Conservation (phyloP, 2,113 vertebrate genomes). For the Grus americana region DNA sequence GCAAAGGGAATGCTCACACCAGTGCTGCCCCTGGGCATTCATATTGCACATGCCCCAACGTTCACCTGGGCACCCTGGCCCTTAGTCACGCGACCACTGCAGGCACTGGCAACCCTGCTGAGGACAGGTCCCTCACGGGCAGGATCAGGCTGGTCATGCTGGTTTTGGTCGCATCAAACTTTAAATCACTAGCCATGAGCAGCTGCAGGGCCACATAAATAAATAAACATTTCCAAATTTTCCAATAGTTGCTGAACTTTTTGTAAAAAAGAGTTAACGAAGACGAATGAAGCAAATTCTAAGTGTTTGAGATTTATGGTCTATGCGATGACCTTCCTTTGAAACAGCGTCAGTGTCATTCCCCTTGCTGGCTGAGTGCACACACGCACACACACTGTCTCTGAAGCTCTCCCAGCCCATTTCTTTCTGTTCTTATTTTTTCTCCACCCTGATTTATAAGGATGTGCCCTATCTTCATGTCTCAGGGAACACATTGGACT, state of each 20-base stretch:
- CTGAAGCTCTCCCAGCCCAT: neutral
- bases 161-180: neutral
- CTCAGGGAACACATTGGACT: neutral
- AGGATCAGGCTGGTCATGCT: neutral
- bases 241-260: neutral
- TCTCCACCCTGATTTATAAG: constrained; percentile 14
- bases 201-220: neutral
- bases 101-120: neutral
- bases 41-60: fast-evolving
- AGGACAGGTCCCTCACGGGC: neutral
- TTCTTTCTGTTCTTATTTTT: constrained; percentile 1
- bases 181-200: neutral
- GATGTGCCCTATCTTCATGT: neutral
- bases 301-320: constrained; percentile 59
- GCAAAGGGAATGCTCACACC: neutral
- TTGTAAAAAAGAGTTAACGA: constrained; percentile 6
- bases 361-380: constrained; percentile 28
- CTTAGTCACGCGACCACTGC: fast-evolving
- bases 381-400: neutral
- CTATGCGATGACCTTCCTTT: constrained; percentile 37
- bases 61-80: fast-evolving
- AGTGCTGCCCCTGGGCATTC: neutral
- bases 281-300: neutral
- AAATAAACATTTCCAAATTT: neutral
- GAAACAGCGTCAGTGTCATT: constrained; percentile 41